Evolutionary conservation across 1,140 invertebrate genomes (phyloP).

Genomic region (Drosophila obscura): DNA sequence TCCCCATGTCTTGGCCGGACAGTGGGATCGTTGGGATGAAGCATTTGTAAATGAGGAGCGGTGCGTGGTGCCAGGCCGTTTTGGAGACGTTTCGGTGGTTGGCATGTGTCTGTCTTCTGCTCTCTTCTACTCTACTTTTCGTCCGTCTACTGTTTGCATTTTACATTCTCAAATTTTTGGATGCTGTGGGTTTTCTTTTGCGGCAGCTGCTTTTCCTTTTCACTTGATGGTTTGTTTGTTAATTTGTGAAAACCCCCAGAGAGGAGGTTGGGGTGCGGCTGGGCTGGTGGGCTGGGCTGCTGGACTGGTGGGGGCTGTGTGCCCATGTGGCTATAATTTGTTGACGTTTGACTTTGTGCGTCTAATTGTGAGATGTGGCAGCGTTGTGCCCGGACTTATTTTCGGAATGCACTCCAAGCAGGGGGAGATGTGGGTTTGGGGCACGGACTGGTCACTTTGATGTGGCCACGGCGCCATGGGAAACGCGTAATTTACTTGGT

Average conservation of each 20-base stretch:
- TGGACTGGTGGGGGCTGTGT: constrained; percentile 37
- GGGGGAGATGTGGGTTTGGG: constrained; percentile 10
- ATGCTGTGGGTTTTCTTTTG: constrained; percentile 52
- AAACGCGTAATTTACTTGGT: constrained; percentile 74
- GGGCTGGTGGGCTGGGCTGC: too few relatives aligned
- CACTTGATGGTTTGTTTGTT: constrained; percentile 74
- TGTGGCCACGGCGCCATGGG: constrained; percentile 66
- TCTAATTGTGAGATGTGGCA: constrained; percentile 74
- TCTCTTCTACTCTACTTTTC: neutral
- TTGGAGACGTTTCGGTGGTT: constrained; percentile 2
- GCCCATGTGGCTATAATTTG: constrained; percentile 81
- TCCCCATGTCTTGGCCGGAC: constrained; percentile 67
- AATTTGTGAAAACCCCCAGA: constrained; percentile 62
- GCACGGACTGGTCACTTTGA: constrained; percentile 71
- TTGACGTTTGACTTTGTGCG: constrained; percentile 82
- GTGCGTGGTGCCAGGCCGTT: neutral
- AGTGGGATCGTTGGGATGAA: constrained; percentile 8
- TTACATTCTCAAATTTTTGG: constrained; percentile 45
- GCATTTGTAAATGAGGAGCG: neutral
- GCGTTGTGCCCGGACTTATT: constrained; percentile 31
- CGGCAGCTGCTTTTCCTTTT: constrained; percentile 45
- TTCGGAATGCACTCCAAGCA: constrained; percentile 50
- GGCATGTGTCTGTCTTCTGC: constrained; percentile 25
- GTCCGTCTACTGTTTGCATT: constrained; percentile 10
- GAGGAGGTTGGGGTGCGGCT: neutral